Percentiles rank a stretch among this genome's conserved stretches.
Evolutionary conservation across 2,797 vertebrate genomes (phyloP).

Genomic region (Oophaga sylvatica): DNA sequence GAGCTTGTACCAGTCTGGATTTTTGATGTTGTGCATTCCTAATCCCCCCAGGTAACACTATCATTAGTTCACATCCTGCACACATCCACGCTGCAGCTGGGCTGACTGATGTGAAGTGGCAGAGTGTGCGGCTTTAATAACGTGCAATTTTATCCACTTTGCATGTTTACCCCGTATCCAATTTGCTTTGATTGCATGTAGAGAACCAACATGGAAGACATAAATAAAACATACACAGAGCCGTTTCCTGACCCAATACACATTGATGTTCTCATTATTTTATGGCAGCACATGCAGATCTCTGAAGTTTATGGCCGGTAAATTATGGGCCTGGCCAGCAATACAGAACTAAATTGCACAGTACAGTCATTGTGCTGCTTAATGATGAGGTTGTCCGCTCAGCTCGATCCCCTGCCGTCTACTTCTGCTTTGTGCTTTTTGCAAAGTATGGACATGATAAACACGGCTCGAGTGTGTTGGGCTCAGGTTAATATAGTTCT

Average conservation of each 20-base stretch:
- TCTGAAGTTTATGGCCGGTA: conserved; percentile 11
- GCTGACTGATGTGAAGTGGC: conserved; percentile 35
- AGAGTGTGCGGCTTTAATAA: conserved; percentile 38
- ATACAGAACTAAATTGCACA: conserved; percentile 30
- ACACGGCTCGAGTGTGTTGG: not conserved
- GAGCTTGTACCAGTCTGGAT: conserved; percentile 8
- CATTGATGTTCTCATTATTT: conserved; percentile 13
- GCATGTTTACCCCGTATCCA: conserved; percentile 44
- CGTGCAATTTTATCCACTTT: conserved; percentile 41
- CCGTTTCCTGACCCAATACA: conserved; percentile 16
- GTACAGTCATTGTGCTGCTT: conserved; percentile 16
- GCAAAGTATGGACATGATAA: conserved; percentile 2
- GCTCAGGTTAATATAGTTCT: not conserved
- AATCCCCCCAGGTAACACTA: conserved; percentile 35
- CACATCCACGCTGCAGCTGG: conserved; percentile 13
- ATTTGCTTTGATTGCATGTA: conserved; percentile 46
- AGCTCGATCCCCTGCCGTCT: conserved; percentile 11
- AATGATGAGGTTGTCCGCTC: conserved; percentile 7
- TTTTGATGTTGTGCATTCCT: conserved; percentile 41
- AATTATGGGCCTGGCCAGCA: conserved; percentile 38
- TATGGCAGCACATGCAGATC: not conserved
- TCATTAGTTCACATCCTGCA: conserved; percentile 40
- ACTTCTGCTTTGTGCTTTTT: conserved; percentile 1
- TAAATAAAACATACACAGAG: conserved; percentile 39
- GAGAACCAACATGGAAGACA: conserved; percentile 26